Percentiles rank a stretch among this genome's conserved stretches.
Conservation (phyloP, 2,888 invertebrate species). For the Dasypogon diadema region DNA sequence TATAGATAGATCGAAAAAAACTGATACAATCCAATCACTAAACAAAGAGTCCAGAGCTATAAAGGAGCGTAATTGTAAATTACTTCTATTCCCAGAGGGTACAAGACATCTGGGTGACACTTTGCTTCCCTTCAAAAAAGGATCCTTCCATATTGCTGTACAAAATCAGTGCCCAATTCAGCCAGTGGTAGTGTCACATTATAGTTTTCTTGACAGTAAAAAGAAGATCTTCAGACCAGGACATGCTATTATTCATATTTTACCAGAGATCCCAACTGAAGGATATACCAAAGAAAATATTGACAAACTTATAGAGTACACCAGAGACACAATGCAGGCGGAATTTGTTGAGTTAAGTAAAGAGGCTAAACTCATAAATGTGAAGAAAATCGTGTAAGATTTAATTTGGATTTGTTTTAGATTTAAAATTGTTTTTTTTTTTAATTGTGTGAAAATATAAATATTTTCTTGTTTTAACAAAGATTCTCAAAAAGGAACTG, state of each 20-base stretch:
- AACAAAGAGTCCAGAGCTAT: constrained; percentile 79
- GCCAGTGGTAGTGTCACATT: constrained; percentile 89
- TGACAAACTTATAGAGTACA: constrained; percentile 74
- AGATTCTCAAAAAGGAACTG: no score
- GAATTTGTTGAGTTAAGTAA: constrained; percentile 72
- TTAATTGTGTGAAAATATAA: constrained; percentile 3
- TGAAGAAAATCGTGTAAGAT: constrained; percentile 39
- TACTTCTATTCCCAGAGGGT: constrained; percentile 94
- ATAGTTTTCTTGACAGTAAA: constrained; percentile 77
- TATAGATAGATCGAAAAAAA: constrained; percentile 81
- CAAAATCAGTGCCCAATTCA: constrained; percentile 86
- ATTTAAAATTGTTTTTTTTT: neutral
- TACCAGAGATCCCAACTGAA: constrained; percentile 79
- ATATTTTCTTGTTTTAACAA: neutral
- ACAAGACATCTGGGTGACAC: constrained; percentile 83
- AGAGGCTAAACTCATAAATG: constrained; percentile 61
- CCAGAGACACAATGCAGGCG: constrained; percentile 76
- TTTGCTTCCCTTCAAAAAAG: constrained; percentile 93
- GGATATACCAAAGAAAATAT: constrained; percentile 75
- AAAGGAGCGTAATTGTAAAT: constrained; percentile 76
- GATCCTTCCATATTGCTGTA: constrained; percentile 94
- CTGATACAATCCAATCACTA: constrained; percentile 79
- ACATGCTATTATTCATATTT: constrained; percentile 77
- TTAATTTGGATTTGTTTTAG: neutral
- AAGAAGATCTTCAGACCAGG: constrained; percentile 78